phyloP scores from a whole-genome alignment of 2,797 vertebrate genomes.

The Pempheris klunzingeri region DNA sequence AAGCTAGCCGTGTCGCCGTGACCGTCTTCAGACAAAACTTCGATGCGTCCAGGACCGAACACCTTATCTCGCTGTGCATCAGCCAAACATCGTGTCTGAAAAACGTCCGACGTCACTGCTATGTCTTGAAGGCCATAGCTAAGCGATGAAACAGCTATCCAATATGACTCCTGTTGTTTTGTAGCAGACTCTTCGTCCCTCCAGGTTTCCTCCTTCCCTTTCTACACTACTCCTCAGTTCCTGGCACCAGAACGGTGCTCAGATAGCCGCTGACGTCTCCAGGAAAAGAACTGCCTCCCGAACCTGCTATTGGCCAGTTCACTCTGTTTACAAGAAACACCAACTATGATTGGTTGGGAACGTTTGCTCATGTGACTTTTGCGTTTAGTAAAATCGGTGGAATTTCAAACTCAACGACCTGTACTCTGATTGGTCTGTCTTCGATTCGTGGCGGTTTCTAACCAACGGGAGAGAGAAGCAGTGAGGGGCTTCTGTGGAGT shows the following conservation, averaged over 20 bases:
- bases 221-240: constrained; percentile 38
- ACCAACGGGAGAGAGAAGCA: constrained; percentile 18
- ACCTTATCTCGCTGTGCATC: background rate
- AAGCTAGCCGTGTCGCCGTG: constrained; percentile 28
- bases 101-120: background rate
- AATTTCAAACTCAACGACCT: constrained; percentile 33
- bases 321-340: constrained; percentile 65
- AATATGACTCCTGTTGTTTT: constrained; percentile 7
- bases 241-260: constrained; percentile 49
- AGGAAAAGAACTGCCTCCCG: constrained; percentile 21
- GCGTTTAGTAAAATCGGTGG: constrained; percentile 11
- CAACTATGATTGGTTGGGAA: constrained; percentile 55
- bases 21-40: constrained; percentile 76
- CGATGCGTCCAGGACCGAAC: constrained; percentile 11
- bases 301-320: constrained; percentile 66
- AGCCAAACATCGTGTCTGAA: background rate
- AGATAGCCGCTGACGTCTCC: constrained; percentile 67
- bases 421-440: constrained; percentile 33
- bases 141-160: background rate
- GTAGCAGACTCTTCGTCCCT: constrained; percentile 15
- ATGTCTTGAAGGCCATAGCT: constrained; percentile 17
- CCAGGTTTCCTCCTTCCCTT: constrained; percentile 35
- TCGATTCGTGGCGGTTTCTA: constrained; percentile 33
- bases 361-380: constrained; percentile 26
- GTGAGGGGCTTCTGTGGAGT: background rate